Conservation (phyloP, 2,888 invertebrate genomes). For the Spilosoma lubricipeda region DNA sequence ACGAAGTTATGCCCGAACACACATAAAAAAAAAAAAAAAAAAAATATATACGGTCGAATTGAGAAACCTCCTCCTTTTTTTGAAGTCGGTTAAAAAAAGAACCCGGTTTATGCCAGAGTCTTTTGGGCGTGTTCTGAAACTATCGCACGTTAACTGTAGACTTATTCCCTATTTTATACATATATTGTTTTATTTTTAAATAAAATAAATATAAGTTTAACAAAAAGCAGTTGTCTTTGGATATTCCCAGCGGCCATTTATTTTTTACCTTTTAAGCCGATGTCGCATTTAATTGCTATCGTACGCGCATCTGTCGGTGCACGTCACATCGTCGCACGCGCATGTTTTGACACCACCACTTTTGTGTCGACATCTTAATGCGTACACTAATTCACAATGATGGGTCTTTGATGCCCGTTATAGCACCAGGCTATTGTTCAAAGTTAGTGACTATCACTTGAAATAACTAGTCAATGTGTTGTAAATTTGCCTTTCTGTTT, state of each 20-base stretch:
- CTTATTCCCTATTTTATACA: not conserved
- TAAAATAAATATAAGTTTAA: too few relatives aligned
- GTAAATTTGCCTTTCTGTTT: constrained; percentile 33
- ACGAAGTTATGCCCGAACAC: too few relatives aligned
- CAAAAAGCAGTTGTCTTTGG: not conserved
- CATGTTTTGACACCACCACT: constrained; percentile 65
- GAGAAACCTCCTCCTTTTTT: too few relatives aligned
- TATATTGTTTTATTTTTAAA: not conserved
- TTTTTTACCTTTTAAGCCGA: constrained; percentile 44
- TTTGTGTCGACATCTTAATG: constrained; percentile 56
- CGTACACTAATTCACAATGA: constrained; percentile 63
- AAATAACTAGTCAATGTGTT: constrained; percentile 41
- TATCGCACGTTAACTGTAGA: not conserved
- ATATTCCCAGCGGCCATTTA: constrained; percentile 27
- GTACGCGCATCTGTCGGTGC: constrained; percentile 58
- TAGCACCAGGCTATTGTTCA: constrained; percentile 41
- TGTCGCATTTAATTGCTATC: constrained; percentile 41
- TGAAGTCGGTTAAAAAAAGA: too few relatives aligned
- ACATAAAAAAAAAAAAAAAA: too few relatives aligned
- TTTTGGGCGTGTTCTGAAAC: not conserved
- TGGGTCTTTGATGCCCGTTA: constrained; percentile 56
- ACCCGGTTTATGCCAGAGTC: not conserved
- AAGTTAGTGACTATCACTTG: constrained; percentile 41
- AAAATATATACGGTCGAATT: too few relatives aligned
- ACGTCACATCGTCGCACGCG: constrained; percentile 37